These are phyloP conservation scores for Lepus americanus DNA, from an alignment of 2,113 vertebrate genomes.

Conservation along the genomic window DNA sequence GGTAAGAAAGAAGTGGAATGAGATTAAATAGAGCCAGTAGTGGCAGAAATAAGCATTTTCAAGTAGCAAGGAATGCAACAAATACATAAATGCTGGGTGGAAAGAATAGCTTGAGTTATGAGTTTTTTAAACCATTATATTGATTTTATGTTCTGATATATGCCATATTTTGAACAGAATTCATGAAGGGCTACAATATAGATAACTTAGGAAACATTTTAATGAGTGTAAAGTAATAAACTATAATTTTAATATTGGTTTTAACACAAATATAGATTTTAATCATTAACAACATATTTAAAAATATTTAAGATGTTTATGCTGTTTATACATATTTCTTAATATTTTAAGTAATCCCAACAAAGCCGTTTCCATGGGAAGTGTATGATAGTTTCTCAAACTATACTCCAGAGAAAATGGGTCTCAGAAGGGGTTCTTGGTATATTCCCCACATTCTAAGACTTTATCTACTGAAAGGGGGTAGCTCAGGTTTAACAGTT, in stretches of 20 bases:
- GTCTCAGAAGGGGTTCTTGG: neutral
- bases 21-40: neutral
- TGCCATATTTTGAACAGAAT: neutral
- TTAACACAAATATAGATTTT: neutral
- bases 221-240: neutral
- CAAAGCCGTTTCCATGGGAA: neutral
- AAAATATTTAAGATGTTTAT: neutral
- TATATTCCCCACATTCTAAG: neutral
- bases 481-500: neutral
- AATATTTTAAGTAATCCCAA: neutral
- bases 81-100: neutral
- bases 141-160: neutral
- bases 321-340: neutral
- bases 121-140: neutral
- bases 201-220: neutral
- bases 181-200: neutral
- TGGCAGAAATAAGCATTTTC: neutral
- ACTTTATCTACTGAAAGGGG: neutral
- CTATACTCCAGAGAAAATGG: neutral
- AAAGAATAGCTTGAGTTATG: neutral
- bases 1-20: neutral
- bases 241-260: neutral
- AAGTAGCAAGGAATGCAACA: neutral
- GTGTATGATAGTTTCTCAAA: neutral
- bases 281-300: neutral